These are phyloP conservation scores for Anticlea derivata DNA, from an alignment of 2,888 invertebrate species.

Conservation along the genomic window DNA sequence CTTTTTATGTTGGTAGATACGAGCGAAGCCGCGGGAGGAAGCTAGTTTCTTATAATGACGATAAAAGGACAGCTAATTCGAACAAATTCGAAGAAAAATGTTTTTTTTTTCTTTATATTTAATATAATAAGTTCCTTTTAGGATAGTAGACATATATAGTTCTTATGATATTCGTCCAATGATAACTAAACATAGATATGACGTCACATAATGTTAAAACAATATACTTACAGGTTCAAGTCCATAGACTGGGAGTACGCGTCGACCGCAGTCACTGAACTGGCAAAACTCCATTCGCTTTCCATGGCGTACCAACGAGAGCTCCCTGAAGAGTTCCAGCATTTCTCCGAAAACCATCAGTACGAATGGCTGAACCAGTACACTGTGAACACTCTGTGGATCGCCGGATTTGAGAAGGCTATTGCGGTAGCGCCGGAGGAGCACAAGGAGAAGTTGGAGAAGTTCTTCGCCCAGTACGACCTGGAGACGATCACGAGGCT, in stretches of 20 bases:
- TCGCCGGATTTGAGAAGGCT: constrained; percentile 5
- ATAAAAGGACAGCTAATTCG: too few species aligned
- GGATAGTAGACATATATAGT: too few species aligned
- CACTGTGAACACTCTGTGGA: constrained; percentile 7
- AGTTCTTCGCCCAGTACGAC: constrained; percentile 3
- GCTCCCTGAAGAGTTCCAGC: constrained; percentile 44
- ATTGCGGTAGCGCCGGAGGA: not conserved
- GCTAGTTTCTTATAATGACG: too few species aligned
- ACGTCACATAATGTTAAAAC: too few species aligned
- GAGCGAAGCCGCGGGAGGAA: too few species aligned
- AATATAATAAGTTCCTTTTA: too few species aligned
- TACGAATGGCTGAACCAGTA: constrained; percentile 12
- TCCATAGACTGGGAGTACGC: constrained; percentile 51
- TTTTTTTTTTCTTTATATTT: too few species aligned
- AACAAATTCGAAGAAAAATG: too few species aligned
- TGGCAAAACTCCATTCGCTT: constrained; percentile 58
- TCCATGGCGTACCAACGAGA: constrained; percentile 52
- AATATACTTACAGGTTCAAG: constrained; percentile 27
- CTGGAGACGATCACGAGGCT: constrained; percentile 29
- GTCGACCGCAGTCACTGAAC: constrained; percentile 35
- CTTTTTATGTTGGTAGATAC: too few species aligned
- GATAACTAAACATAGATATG: too few species aligned
- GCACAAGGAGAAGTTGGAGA: constrained; percentile 8
- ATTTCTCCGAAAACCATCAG: constrained; percentile 6
- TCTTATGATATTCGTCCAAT: too few species aligned